A percentile compares a stretch with the other conserved stretches of the same genome.
phyloP scores from a whole-genome alignment of 2,113 vertebrate genomes.

The Macquaria ambigua region DNA sequence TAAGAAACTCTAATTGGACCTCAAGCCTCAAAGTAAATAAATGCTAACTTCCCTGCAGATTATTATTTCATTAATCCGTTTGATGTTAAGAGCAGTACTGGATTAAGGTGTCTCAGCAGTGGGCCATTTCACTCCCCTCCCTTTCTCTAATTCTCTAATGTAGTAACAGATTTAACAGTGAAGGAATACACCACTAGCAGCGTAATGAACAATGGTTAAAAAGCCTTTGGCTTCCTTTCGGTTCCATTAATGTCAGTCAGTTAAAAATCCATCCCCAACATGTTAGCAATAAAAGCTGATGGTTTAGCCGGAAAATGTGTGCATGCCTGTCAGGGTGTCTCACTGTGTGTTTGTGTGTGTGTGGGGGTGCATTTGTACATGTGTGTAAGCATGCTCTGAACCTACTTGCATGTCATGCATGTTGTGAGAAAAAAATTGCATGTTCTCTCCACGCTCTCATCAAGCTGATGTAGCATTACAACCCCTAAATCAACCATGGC shows the following conservation, averaged over 20 bases:
- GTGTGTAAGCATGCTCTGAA: conserved; percentile 4
- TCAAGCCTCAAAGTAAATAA: conserved; percentile 45
- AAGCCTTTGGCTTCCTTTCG: conserved; percentile 28
- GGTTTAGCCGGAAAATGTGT: conserved; percentile 27
- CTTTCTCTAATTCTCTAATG: conserved; percentile 41
- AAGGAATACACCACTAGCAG: conserved; percentile 39
- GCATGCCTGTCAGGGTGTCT: conserved; percentile 5
- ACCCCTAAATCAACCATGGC: conserved; percentile 48
- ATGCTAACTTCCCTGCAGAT: conserved; percentile 41
- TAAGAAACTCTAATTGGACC: conserved; percentile 19
- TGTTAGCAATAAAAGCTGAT: conserved; percentile 24
- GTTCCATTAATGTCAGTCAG: conserved; percentile 46
- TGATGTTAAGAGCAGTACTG: conserved; percentile 51
- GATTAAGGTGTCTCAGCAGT: conserved; percentile 55
- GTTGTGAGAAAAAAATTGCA: conserved; percentile 31
- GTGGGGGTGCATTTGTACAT: neutral
- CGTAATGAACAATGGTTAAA: conserved; percentile 51
- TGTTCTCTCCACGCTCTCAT: conserved; percentile 39
- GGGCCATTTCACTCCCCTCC: conserved; percentile 25
- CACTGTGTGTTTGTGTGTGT: neutral
- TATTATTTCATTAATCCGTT: conserved; percentile 59
- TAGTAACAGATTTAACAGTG: conserved; percentile 42
- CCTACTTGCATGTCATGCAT: conserved; percentile 17
- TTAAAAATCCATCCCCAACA: conserved; percentile 36
- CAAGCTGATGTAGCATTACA: conserved; percentile 35